Conservation (phyloP, 1,140 invertebrate genomes). For the Ericerus pela region DNA sequence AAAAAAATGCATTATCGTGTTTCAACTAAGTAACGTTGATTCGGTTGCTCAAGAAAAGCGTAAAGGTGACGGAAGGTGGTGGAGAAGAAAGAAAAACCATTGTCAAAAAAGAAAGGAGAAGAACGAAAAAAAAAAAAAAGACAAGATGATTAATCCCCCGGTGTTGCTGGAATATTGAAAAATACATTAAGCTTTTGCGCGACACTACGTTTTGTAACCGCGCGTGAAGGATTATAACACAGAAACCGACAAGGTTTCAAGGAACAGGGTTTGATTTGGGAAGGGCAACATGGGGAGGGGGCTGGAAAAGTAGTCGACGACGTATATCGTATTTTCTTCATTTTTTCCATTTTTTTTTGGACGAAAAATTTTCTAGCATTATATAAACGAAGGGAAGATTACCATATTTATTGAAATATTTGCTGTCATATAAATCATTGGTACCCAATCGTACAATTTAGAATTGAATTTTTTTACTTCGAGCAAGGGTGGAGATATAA, state of each 20-base stretch:
- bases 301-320: conserved; percentile 7
- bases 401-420: conserved; percentile 12
- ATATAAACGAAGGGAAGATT: conserved; percentile 11
- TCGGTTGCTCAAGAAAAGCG: too few species aligned
- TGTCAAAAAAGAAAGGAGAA: too few species aligned
- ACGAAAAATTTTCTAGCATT: conserved; percentile 9
- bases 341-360: too few species aligned
- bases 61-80: too few species aligned
- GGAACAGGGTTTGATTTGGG: too few species aligned
- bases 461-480: conserved; percentile 10
- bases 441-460: conserved; percentile 10
- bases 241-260: neutral
- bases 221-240: conserved; percentile 10
- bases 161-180: conserved; percentile 4
- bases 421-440: conserved; percentile 10
- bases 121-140: too few species aligned
- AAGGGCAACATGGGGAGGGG: too few species aligned
- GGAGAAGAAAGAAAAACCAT: too few species aligned
- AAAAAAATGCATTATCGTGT: too few species aligned
- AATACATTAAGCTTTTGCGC: conserved; percentile 11
- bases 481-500: too few species aligned
- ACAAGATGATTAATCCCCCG: conserved; percentile 9
- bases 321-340: conserved; percentile 10
- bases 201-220: conserved; percentile 4
- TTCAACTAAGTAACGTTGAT: too few species aligned